Evolutionary conservation across 2,113 vertebrate genomes (phyloP), one percentile per base, ranked within the genome.

Genomic region (Ancistrus triradiatus): DNA sequence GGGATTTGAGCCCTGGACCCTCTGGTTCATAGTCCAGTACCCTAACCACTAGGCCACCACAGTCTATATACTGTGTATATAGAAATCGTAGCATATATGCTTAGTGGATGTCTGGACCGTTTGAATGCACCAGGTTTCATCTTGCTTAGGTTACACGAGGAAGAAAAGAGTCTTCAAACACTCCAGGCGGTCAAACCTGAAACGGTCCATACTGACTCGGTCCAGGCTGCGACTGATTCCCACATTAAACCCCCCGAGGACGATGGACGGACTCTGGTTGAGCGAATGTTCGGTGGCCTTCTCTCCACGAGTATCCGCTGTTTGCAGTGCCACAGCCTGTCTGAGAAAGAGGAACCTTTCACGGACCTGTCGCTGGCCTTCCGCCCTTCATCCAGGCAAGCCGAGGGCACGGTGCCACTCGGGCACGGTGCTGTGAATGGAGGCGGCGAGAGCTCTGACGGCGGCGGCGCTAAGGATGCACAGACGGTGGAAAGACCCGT

Each of bases 361-460:
- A 94, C 93, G 10, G 96, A 98, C 75, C 92, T 98, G 8, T 95
- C 94, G 3, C 84, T 98, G 63, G 96, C 95, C 76, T 98, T 98
- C 79, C 92, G 92, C 79, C 95, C 96, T 44, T 78, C 88, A 13
- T 9, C 69, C 1, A 67, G 77, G 24, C 72, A 74, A n/a, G 77
- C 27, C 3, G 18, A 8, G 17, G 19, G 44, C 7, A 10, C 57
- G 9, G 15, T 1, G 3, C 40, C 43, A 7, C 40, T 13, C 22
- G 22, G 48, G 19, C 48, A 86, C 63, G 85, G 84, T 35, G 79
- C 81, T 4, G 84, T 88, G 44, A 89, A 87, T 7, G 86, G 87
- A 2, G 86, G 87, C 35, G 80, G 86, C 11, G 87, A 88, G 72
- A 61, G 52, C 44, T 66, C 75, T 0, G 83, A 40, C 44, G 68